Evolutionary conservation across 2,113 vertebrate genomes (phyloP).

Genomic region (Melanocharis versteri): DNA sequence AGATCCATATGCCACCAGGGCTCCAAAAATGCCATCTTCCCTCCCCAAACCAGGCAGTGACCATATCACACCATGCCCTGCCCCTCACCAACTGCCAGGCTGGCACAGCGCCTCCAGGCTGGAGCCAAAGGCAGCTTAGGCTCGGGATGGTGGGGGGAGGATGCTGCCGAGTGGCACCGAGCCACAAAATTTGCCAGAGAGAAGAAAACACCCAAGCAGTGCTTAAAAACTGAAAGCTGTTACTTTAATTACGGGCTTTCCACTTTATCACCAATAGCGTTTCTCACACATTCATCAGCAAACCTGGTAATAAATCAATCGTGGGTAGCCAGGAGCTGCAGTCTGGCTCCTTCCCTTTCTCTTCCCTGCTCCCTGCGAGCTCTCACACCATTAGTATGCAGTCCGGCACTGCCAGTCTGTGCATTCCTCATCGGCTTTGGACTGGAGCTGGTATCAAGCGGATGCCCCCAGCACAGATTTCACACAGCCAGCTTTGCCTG

Average conservation of each 20-base stretch:
- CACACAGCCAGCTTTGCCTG: background rate
- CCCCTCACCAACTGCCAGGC: background rate
- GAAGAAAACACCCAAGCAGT: conserved; percentile 15
- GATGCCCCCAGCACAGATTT: conserved; percentile 36
- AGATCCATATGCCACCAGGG: fast-evolving
- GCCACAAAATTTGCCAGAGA: background rate
- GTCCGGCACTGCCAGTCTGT: conserved; percentile 4
- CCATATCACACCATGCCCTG: background rate
- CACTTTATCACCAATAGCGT: conserved; percentile 61
- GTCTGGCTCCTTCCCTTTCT: conserved; percentile 56
- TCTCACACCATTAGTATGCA: conserved; percentile 60
- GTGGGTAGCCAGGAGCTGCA: conserved; percentile 67
- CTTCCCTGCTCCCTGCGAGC: conserved; percentile 30
- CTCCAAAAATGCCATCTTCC: background rate
- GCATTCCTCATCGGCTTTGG: conserved; percentile 33
- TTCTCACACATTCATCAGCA: conserved; percentile 73
- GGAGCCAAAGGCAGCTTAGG: background rate
- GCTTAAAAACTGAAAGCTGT: conserved; percentile 71
- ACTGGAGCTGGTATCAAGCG: conserved; percentile 22
- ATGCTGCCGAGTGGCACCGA: background rate
- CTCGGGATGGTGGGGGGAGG: background rate
- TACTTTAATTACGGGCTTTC: conserved; percentile 72
- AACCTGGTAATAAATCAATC: conserved; percentile 73
- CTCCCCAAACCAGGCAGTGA: background rate
- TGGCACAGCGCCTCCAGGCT: background rate